phyloP scores from a whole-genome alignment of 2,888 invertebrate species.

The Tenthredo mesomela region DNA sequence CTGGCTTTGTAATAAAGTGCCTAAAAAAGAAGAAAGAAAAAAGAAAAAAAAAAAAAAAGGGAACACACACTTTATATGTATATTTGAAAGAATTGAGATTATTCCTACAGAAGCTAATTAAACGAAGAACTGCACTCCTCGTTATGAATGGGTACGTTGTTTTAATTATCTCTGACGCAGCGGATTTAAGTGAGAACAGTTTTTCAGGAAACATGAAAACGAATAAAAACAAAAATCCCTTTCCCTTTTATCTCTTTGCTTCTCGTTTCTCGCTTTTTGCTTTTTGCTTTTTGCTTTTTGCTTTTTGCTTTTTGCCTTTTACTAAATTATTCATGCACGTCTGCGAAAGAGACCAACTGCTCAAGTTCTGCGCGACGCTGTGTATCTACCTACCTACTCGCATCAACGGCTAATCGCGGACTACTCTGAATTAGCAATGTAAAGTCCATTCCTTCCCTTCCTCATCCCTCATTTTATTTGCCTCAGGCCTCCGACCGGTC shows the following conservation, averaged over 20 bases:
- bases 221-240: not conserved
- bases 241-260: not conserved
- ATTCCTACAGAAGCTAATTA: not conserved
- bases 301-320: too few species aligned
- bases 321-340: not conserved
- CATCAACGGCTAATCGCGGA: conserved; percentile 31
- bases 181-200: not conserved
- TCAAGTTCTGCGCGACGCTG: conserved; percentile 13
- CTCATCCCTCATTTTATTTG: conserved; percentile 7
- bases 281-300: too few species aligned
- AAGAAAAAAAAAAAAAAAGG: not conserved
- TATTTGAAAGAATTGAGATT: not conserved
- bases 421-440: conserved; percentile 41
- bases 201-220: not conserved
- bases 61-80: not conserved
- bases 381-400: not conserved
- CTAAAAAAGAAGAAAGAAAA: not conserved
- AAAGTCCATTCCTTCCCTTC: conserved; percentile 6
- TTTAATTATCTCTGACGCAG: not conserved
- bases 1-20: not conserved
- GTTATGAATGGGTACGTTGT: not conserved
- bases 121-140: not conserved
- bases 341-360: conserved; percentile 22
- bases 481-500: not conserved
- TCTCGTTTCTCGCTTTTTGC: too few species aligned